These are phyloP conservation scores for Liposcelis brunnea DNA, from an alignment of 2,888 invertebrate genomes.

Conservation along the genomic window DNA sequence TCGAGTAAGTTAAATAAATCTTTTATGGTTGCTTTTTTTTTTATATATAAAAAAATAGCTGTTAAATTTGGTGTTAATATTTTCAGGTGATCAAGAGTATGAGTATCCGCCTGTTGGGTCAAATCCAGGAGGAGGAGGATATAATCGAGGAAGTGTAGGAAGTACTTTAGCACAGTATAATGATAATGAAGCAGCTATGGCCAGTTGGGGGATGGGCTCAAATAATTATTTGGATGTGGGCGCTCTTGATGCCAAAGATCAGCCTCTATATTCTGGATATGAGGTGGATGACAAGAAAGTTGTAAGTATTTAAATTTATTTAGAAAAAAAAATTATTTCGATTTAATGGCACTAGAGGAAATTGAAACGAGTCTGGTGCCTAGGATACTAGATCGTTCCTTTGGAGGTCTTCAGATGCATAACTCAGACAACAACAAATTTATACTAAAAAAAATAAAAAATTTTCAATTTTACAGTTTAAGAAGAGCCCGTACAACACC, in stretches of 20 bases:
- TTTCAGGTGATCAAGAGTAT: slow-evolving; percentile 1
- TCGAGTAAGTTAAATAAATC: slow-evolving; percentile 15
- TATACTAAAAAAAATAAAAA: no score
- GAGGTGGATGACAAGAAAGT: background rate
- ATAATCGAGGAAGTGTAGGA: no score
- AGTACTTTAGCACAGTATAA: background rate
- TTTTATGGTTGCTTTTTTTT: slow-evolving; percentile 7
- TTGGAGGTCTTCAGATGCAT: no score
- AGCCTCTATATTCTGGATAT: background rate
- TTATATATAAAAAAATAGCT: background rate
- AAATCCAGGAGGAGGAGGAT: background rate
- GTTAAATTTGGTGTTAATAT: no score
- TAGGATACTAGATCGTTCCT: no score
- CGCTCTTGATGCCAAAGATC: slow-evolving; percentile 7
- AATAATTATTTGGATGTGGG: slow-evolving; percentile 18
- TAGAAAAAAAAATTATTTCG: background rate
- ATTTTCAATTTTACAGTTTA: no score
- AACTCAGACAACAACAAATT: no score
- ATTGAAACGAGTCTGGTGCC: no score
- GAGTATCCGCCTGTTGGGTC: background rate
- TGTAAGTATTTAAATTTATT: background rate
- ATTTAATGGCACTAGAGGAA: no score
- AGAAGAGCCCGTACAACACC: no score
- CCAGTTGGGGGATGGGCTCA: slow-evolving; percentile 42
- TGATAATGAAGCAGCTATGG: slow-evolving; percentile 40